These are phyloP conservation scores for Drosophila suboccidentalis DNA, from an alignment of 2,888 invertebrate genomes.

Conservation along the genomic window DNA sequence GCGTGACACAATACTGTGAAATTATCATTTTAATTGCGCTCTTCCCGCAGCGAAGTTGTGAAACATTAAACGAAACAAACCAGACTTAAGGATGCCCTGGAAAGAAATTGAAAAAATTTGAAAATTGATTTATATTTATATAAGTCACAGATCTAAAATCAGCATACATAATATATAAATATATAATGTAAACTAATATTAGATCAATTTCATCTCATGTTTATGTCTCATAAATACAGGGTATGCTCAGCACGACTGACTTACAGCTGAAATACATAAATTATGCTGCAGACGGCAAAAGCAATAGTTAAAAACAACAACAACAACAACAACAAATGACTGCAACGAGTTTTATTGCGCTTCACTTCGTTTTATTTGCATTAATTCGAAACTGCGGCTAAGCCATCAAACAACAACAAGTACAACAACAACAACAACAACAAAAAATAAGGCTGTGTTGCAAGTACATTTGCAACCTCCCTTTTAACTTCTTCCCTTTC, in stretches of 20 bases:
- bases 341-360: constrained; percentile 64
- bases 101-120: not conserved
- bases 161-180: not conserved
- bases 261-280: constrained; percentile 50
- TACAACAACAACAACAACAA: constrained; percentile 37
- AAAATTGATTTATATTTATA: no score
- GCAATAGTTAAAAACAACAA: constrained; percentile 9
- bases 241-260: constrained; percentile 51
- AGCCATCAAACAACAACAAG: constrained; percentile 27
- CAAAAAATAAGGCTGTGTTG: no score
- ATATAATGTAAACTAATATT: not conserved
- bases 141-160: not conserved
- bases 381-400: constrained; percentile 62
- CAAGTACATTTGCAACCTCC: not conserved
- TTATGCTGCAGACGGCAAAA: constrained; percentile 62
- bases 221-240: not conserved
- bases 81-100: constrained; percentile 6
- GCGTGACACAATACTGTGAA: constrained; percentile 50
- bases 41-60: constrained; percentile 48
- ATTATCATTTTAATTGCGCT: constrained; percentile 79
- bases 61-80: not conserved
- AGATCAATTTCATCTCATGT: not conserved
- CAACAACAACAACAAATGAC: constrained; percentile 31
- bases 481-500: not conserved
- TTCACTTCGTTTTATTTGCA: constrained; percentile 69